A percentile compares a stretch with the other conserved stretches of the same genome.
These are phyloP conservation scores for Octomys mimax DNA, from an alignment of 2,797 vertebrate genomes.

Conservation along the genomic window DNA sequence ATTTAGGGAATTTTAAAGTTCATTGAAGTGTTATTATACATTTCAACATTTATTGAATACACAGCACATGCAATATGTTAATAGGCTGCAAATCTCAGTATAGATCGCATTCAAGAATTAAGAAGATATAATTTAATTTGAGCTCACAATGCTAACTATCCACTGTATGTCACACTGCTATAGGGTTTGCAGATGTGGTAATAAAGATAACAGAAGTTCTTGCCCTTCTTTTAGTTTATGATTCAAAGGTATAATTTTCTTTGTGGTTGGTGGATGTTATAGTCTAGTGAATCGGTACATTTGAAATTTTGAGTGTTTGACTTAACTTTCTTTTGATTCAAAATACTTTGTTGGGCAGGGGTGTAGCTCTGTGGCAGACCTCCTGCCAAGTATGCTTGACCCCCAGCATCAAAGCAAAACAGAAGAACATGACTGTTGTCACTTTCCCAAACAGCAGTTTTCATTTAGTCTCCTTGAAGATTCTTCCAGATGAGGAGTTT, in stretches of 20 bases:
- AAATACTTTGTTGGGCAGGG: neutral
- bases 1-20: neutral
- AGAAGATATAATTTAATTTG: neutral
- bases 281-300: constrained; percentile 10
- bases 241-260: neutral
- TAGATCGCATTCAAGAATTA: neutral
- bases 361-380: neutral
- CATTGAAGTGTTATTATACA: neutral
- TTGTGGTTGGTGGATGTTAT: neutral
- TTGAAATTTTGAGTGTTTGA: neutral
- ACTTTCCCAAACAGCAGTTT: neutral
- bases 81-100: neutral
- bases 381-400: neutral
- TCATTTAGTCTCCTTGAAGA: neutral
- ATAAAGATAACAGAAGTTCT: neutral
- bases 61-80: neutral
- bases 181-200: neutral
- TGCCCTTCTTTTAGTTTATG: neutral
- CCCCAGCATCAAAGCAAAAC: neutral
- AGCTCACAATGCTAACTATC: constrained; percentile 3
- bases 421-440: neutral
- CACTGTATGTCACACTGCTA: neutral
- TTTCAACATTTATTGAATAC: neutral
- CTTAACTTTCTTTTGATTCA: constrained; percentile 40
- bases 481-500: constrained; percentile 23